Evolutionary conservation across 2,797 vertebrate species (phyloP), one percentile per base, ranked within the genome.

Genomic region (Scleropages formosus): DNA sequence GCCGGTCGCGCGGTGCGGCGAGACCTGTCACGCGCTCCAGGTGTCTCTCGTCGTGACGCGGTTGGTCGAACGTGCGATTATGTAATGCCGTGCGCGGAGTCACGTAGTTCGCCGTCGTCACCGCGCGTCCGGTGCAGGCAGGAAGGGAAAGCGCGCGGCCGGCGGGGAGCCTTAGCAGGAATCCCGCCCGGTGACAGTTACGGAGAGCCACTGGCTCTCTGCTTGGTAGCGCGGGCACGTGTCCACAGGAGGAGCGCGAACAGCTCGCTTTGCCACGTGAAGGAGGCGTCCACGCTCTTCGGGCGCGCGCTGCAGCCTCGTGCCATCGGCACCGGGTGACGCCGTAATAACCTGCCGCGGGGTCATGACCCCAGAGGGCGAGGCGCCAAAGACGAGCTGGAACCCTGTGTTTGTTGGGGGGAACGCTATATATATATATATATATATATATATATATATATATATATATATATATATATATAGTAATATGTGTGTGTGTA

Each of bases 31-130:
- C 9, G 53, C 18, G 53, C 53, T 9, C 18, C 31, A 68, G 66
- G 64, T 66, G 64, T 66, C 64, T 44, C 6, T 39, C 1, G 20
- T 22, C 27, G 51, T 39, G 58, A 61, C 46, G 27, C 70, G 39
- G 16, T 10, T 22, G 47, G 44, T n/a, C 4, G 39, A 31, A 31
- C 26, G n/a, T 16, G 13, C 26, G 73, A 49, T 66, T 75, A 56
- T 47, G 73, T 75, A 66, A 75, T 75, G 22, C 49, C n/a, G 49
- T 46, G 24, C 18, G 53, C 60, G 12, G 59, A 65, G 9, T n/a
- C 18, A 10, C 59, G 60, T n/a, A n/a, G 16, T 18, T 60, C 16
- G n/a, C 4, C 15, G 56, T 60, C n/a, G 59, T 60, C n/a, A n/a
- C n/a, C n/a, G n/a, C n/a, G n/a, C n/a, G 22, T 60, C 22, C 18